phyloP scores from a whole-genome alignment of 2,888 invertebrate species.

The Chaetogeoica ovagalla region DNA sequence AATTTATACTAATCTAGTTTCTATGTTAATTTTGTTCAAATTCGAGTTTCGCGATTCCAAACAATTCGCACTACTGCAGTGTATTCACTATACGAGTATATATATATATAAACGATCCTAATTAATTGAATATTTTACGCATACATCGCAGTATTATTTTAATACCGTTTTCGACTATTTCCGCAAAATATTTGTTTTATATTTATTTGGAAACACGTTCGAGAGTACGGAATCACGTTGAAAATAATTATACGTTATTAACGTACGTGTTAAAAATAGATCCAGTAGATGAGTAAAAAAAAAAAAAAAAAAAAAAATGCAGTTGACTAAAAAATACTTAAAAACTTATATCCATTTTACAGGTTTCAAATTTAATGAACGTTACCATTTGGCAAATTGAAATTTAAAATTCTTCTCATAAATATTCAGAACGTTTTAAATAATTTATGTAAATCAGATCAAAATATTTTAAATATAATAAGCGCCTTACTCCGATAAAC shows the following conservation, averaged over 20 bases:
- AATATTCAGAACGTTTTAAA: slow-evolving; percentile 26
- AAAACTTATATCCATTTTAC: slow-evolving; percentile 16
- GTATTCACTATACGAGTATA: too few species aligned
- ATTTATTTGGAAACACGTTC: neutral
- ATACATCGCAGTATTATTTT: neutral
- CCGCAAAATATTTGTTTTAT: neutral
- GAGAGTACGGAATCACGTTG: neutral
- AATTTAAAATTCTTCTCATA: slow-evolving; percentile 25
- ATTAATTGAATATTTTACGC: neutral
- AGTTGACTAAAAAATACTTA: slow-evolving; percentile 2
- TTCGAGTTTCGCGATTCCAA: neutral
- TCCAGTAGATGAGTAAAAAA: neutral
- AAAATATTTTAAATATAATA: slow-evolving; percentile 29
- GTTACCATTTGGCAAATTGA: slow-evolving; percentile 17
- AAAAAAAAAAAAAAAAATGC: neutral
- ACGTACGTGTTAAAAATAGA: neutral
- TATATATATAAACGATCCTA: neutral
- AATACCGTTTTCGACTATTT: neutral
- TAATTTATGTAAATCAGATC: slow-evolving; percentile 40
- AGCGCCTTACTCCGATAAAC: neutral
- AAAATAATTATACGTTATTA: neutral
- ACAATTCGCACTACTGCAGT: neutral
- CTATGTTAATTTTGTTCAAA: neutral
- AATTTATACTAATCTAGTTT: neutral
- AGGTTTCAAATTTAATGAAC: neutral